Conservation (phyloP, 2,797 vertebrate genomes). For the Amphiprion clarkii region DNA sequence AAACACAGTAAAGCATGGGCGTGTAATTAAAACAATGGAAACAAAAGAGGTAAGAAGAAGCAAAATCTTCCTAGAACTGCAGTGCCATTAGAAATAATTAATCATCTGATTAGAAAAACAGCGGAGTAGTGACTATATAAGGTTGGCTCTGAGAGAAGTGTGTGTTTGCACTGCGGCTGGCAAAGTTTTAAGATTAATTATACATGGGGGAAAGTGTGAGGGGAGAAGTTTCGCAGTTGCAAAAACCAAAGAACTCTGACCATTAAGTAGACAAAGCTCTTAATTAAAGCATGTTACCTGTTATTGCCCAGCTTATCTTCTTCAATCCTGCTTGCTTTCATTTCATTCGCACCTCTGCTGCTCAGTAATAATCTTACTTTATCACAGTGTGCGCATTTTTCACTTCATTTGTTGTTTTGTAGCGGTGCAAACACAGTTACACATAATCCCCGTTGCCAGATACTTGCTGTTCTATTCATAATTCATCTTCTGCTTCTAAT, state of each 20-base stretch:
- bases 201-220: neutral
- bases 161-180: neutral
- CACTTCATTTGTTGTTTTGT: conserved; percentile 26
- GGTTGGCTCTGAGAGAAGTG: conserved; percentile 5
- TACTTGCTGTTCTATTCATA: conserved; percentile 53
- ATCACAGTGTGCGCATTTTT: conserved; percentile 28
- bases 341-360: conserved; percentile 25
- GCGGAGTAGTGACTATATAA: conserved; percentile 8
- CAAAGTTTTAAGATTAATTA: conserved; percentile 8
- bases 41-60: conserved; percentile 32
- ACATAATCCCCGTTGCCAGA: conserved; percentile 51
- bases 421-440: conserved; percentile 36
- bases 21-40: conserved; percentile 56
- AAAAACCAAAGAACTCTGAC: conserved; percentile 1
- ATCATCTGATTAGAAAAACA: conserved; percentile 37
- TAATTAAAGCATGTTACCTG: neutral
- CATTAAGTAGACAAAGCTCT: conserved; percentile 2
- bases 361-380: conserved; percentile 33
- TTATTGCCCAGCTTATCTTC: conserved; percentile 2
- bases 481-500: conserved; percentile 41
- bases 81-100: conserved; percentile 34
- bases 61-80: conserved; percentile 33
- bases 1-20: conserved; percentile 46
- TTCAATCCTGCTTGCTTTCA: neutral
- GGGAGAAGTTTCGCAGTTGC: neutral